A percentile compares a stretch with the other conserved stretches of the same genome.
Conservation (phyloP, 2,797 vertebrate species). For the Eulemur mongoz region DNA sequence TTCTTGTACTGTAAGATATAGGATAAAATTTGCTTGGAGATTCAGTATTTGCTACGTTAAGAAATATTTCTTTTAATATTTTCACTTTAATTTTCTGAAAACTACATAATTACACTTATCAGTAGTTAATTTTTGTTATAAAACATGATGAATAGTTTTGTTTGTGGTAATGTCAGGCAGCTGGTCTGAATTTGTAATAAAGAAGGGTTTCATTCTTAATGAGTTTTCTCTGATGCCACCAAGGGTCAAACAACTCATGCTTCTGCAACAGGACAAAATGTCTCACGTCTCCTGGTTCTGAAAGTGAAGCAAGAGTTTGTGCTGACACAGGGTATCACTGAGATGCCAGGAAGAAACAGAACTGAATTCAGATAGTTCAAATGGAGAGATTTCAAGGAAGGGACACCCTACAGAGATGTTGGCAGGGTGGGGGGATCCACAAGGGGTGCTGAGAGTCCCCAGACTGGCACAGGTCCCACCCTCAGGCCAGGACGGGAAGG, state of each 20-base stretch:
- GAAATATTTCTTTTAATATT: neutral
- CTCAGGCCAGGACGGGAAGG: neutral
- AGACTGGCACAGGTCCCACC: neutral
- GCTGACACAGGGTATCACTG: neutral
- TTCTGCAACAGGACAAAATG: neutral
- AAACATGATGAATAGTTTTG: neutral
- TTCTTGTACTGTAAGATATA: neutral
- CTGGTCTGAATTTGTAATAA: neutral
- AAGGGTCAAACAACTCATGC: neutral
- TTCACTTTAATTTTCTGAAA: constrained; percentile 52
- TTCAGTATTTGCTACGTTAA: constrained; percentile 31
- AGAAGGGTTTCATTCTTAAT: neutral
- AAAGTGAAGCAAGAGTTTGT: neutral
- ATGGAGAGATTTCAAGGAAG: constrained; percentile 11
- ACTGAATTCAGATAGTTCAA: neutral
- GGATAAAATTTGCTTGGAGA: neutral
- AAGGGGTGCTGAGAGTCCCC: neutral
- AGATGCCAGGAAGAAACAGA: neutral
- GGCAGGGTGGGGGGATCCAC: neutral
- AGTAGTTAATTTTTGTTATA: neutral
- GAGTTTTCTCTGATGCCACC: neutral
- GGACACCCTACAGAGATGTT: neutral
- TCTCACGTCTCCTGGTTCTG: neutral
- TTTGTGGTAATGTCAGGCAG: neutral
- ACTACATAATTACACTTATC: neutral